phyloP scores from a whole-genome alignment of 1,140 invertebrate genomes.

The Aphaenogaster floridana region DNA sequence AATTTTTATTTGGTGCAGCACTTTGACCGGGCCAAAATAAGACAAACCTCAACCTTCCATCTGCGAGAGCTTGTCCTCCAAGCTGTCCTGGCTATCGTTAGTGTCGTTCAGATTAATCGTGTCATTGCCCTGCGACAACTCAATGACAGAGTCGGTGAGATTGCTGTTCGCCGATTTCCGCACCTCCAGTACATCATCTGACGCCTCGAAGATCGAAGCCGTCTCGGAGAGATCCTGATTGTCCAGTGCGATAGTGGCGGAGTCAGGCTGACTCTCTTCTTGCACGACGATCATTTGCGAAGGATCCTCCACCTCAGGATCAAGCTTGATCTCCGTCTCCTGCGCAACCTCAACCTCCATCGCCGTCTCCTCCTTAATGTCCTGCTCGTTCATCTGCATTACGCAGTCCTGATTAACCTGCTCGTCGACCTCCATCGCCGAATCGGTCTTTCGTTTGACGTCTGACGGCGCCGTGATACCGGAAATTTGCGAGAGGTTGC shows the following conservation, averaged over 20 bases:
- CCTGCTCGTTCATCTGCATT: not conserved
- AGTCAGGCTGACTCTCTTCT: slow-evolving; percentile 6
- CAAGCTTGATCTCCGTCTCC: slow-evolving; percentile 55
- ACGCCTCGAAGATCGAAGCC: slow-evolving; percentile 81
- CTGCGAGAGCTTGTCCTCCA: slow-evolving; percentile 85
- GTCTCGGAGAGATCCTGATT: slow-evolving; percentile 78
- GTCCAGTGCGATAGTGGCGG: slow-evolving; percentile 57
- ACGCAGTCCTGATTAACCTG: not conserved
- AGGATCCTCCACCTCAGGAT: not conserved
- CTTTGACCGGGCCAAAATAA: not conserved
- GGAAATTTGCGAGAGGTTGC: slow-evolving; percentile 82
- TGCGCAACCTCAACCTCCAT: slow-evolving; percentile 12
- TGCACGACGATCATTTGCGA: not conserved
- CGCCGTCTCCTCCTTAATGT: not conserved
- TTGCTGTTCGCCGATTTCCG: slow-evolving; percentile 65
- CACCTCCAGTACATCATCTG: slow-evolving; percentile 69
- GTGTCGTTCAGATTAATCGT: slow-evolving; percentile 83
- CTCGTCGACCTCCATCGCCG: slow-evolving; percentile 11
- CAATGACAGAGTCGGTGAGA: slow-evolving; percentile 79
- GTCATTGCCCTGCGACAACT: slow-evolving; percentile 76
- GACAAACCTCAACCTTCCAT: slow-evolving; percentile 82
- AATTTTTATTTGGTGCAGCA: slow-evolving; percentile 28
- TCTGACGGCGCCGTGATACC: slow-evolving; percentile 28
- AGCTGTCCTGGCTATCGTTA: slow-evolving; percentile 84
- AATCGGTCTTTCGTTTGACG: slow-evolving; percentile 37